Evolutionary conservation across 2,113 vertebrate genomes (phyloP).

Genomic region (Anguilla rostrata): DNA sequence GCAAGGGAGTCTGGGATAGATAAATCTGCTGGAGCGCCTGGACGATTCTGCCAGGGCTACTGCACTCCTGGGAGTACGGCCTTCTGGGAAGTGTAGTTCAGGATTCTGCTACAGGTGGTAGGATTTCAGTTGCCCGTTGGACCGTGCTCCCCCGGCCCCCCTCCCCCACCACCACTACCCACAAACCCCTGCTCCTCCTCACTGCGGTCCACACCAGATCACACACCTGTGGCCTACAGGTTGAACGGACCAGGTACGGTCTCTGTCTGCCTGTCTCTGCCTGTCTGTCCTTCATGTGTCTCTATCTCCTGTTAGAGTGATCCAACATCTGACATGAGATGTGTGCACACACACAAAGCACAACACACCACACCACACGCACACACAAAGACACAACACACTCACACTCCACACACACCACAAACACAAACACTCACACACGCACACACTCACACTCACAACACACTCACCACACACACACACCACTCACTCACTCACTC

Average conservation of each 20-base stretch:
- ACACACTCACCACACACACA: no score
- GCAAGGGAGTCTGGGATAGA: slow-evolving; percentile 15
- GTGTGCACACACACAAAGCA: not conserved
- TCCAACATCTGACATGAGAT: no score
- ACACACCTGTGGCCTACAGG: no score
- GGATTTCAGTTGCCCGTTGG: not conserved
- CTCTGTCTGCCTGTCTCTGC: no score
- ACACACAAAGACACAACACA: not conserved
- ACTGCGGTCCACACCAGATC: no score
- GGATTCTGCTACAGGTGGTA: not conserved
- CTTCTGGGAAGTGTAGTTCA: not conserved
- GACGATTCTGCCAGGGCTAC: not conserved
- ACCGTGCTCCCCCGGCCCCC: not conserved
- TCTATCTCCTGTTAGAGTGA: no score
- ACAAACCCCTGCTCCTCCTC: not conserved
- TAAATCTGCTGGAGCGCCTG: not conserved
- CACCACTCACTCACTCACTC: no score
- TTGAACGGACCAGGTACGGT: no score
- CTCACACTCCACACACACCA: no score
- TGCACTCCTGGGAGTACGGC: not conserved
- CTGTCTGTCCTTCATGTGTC: not conserved
- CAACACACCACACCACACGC: not conserved
- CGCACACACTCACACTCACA: no score
- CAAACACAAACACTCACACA: no score
- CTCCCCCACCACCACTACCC: not conserved